Percentiles rank a stretch among this genome's conserved stretches.
Conservation (phyloP, 2,888 invertebrate species). For the Habrosyne pyritoides region DNA sequence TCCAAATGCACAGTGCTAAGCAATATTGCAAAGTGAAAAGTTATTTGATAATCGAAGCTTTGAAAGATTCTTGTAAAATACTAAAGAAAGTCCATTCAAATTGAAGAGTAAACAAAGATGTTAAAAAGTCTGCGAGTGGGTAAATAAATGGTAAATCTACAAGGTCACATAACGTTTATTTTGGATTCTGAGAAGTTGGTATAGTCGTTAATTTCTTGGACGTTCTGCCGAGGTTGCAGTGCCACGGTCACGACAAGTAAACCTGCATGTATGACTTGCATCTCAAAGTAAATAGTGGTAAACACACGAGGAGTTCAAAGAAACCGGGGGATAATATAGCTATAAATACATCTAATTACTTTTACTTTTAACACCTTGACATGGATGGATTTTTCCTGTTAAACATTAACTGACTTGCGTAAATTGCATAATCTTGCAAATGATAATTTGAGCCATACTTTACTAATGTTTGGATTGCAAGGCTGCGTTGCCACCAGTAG, state of each 20-base stretch:
- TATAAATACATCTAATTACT: background rate
- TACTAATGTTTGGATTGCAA: no score
- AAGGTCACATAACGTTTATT: background rate
- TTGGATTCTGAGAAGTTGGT: background rate
- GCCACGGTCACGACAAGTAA: background rate
- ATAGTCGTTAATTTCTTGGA: background rate
- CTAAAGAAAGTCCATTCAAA: no score
- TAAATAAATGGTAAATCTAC: background rate
- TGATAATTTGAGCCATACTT: no score
- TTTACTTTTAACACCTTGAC: background rate
- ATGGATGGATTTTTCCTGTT: background rate
- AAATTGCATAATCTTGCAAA: background rate
- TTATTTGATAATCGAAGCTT: no score
- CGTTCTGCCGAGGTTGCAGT: background rate
- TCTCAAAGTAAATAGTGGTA: background rate
- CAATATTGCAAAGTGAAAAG: no score
- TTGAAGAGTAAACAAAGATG: background rate
- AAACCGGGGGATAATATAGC: background rate
- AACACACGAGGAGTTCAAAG: background rate
- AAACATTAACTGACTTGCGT: background rate
- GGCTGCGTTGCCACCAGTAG: no score
- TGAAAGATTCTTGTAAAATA: no score
- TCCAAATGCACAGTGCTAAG: no score
- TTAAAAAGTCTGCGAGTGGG: background rate
- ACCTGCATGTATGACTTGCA: background rate